These are phyloP conservation scores for Turnix velox DNA, from an alignment of 2,113 vertebrate species.

Conservation along the genomic window DNA sequence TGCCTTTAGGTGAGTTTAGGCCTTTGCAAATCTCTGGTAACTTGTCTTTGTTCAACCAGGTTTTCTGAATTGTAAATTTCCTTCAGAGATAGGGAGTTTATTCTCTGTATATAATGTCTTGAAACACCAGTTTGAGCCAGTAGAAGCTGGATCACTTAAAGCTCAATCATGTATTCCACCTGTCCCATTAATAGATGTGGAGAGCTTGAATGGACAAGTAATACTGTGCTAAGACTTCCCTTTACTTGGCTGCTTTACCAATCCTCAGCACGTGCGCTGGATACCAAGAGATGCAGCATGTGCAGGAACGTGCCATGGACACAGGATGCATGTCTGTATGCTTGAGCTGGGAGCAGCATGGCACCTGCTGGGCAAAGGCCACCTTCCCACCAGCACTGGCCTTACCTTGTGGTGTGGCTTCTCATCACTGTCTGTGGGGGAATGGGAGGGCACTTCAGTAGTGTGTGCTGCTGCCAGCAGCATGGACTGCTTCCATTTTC, in stretches of 20 bases:
- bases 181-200: not conserved
- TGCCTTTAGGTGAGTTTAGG: slow-evolving; percentile 47
- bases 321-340: not conserved
- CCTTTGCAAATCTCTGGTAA: slow-evolving; percentile 4
- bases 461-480: not conserved
- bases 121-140: not conserved
- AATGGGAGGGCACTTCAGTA: not conserved
- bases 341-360: not conserved
- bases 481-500: not conserved
- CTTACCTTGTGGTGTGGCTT: not conserved
- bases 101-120: not conserved
- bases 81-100: not conserved
- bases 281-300: not conserved
- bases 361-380: not conserved
- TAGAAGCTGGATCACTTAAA: not conserved
- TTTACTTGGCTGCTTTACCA: not conserved
- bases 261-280: not conserved
- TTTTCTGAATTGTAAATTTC: not conserved
- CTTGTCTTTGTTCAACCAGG: slow-evolving; percentile 7
- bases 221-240: not conserved
- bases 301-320: fast-evolving
- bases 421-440: not conserved
- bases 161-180: not conserved
- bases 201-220: not conserved
- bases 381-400: not conserved